A percentile compares a stretch with the other conserved stretches of the same genome.
phyloP scores from a whole-genome alignment of 2,113 vertebrate genomes.

The Meles meles region DNA sequence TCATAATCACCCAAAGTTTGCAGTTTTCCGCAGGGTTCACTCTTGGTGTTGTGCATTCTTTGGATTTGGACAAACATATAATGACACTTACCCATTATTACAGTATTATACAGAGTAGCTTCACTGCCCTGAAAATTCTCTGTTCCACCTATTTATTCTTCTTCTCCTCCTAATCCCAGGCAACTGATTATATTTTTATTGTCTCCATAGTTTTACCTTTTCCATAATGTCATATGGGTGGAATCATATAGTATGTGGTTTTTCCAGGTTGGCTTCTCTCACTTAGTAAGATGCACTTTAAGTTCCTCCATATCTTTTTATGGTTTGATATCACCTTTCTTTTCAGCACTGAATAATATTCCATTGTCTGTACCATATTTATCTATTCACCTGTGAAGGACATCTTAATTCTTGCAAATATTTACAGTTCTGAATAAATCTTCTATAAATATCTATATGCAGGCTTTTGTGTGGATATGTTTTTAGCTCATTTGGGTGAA shows the following conservation, averaged over 20 bases:
- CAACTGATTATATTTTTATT: neutral
- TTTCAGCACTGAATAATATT: neutral
- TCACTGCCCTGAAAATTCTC: neutral
- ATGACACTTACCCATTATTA: neutral
- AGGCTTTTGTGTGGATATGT: neutral
- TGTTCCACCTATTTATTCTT: neutral
- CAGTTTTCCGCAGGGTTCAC: neutral
- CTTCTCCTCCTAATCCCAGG: neutral
- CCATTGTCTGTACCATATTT: neutral
- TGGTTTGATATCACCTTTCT: neutral
- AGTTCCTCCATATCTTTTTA: neutral
- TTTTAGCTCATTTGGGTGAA: neutral
- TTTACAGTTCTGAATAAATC: neutral
- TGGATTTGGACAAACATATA: neutral
- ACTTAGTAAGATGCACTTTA: neutral
- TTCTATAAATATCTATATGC: neutral
- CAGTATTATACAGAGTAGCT: neutral
- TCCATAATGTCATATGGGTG: neutral
- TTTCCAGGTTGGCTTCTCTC: neutral
- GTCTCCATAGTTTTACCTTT: neutral
- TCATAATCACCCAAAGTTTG: neutral
- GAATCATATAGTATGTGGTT: neutral
- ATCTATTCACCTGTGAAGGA: neutral
- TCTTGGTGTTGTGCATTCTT: neutral
- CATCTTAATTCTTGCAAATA: neutral